Evolutionary conservation across 2,797 vertebrate species (phyloP).

Genomic region (Poeciliopsis presidionis): DNA sequence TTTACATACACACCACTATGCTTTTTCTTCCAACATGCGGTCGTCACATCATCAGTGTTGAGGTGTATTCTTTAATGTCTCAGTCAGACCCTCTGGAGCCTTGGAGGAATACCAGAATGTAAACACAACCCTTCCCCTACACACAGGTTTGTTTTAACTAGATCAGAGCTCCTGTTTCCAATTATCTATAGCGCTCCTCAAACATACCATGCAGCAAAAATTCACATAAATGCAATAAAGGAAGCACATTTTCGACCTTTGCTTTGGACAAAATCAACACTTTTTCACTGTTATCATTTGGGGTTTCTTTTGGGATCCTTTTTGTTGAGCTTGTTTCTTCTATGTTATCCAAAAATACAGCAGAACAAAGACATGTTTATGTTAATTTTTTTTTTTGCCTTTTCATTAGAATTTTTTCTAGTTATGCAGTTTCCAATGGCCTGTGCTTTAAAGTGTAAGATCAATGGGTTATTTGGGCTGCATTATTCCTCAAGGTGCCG

Average conservation of each 20-base stretch:
- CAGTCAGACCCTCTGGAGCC: conserved; percentile 77
- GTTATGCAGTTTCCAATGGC: conserved; percentile 44
- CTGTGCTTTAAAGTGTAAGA: conserved; percentile 66
- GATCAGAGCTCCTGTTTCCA: conserved; percentile 71
- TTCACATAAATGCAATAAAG: conserved; percentile 54
- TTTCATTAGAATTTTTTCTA: conserved; percentile 59
- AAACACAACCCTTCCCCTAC: conserved; percentile 69
- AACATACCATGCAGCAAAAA: conserved; percentile 44
- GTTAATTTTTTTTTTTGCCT: conserved; percentile 48
- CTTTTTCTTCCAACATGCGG: conserved; percentile 1
- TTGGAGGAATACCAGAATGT: conserved; percentile 67
- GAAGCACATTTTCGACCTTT: conserved; percentile 37
- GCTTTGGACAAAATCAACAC: conserved; percentile 53
- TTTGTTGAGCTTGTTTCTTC: conserved; percentile 31
- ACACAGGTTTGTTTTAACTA: conserved; percentile 72
- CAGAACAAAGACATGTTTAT: conserved; percentile 64
- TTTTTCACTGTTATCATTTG: conserved; percentile 41
- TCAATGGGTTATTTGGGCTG: conserved; percentile 66
- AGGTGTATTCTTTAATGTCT: conserved; percentile 70
- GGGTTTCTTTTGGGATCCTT: conserved; percentile 43
- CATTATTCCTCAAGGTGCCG: conserved; percentile 75
- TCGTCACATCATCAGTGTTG: conserved; percentile 56
- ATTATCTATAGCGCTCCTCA: conserved; percentile 63
- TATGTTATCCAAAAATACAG: conserved; percentile 38
- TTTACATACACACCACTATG: conserved; percentile 24